Base-by-base conservation (phyloP, 2,888 invertebrate genomes). In the Catocala fraxini region DNA sequence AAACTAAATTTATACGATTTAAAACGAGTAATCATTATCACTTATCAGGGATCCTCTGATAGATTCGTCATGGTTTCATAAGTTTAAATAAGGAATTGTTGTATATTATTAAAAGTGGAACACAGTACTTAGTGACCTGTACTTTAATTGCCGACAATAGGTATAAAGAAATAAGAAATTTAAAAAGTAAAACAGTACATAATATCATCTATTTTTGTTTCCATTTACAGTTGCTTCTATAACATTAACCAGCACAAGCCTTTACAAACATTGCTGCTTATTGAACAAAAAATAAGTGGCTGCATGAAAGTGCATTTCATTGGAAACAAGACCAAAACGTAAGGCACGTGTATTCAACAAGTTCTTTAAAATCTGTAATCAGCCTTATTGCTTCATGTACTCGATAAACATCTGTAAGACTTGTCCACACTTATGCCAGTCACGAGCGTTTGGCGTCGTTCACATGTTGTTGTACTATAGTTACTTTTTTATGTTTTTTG, bases 351-450 rank as follows among this genome's bases (percentile, higher is more conserved):
- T 61, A 70, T 51, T 12, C 34, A 15, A 58, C 56, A 56, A 34
- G 51, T 63, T 64, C 52, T 72, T 68, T 63, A 52, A 62, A 79
- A 49, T 60, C 71, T 57, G 71, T 68, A 70, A 70, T 71, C 66
- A 63, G 56, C 39, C 34, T 51, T 58, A 65, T 71, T 77, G 59
- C 63, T 59, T 39, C 59, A 60, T 35, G 53, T 53, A 52, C 7
- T 58, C 65, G 63, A 70, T 73, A 70, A 70, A 51, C 56, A 55
- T 7, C 43, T 51, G 51, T 46, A 45, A 47, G 41, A 7, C 12
- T 9, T 58, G 15, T 58, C 12, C 41, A 58, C 58, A 58, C 51
- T 5, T 46, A 34, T n/a, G 35, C 15, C 7, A 25, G 25, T 25
- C 47, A 47, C 46, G 12, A 46, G 3, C 3, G 3, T 25, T 25